phyloP scores from a whole-genome alignment of 2,797 vertebrate species.

The Xerus rutilus region DNA sequence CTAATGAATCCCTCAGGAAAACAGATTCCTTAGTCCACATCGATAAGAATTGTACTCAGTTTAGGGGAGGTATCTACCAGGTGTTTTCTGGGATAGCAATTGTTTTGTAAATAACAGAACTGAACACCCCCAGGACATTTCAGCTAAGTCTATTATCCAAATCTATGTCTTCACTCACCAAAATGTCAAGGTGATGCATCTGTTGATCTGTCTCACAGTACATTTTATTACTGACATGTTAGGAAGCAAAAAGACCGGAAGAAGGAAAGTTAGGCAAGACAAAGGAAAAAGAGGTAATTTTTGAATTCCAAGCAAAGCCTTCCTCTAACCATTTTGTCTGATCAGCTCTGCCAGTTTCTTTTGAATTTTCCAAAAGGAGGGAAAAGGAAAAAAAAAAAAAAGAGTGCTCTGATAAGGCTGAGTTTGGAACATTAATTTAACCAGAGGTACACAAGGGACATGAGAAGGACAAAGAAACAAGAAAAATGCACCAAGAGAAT shows the following conservation, averaged over 20 bases:
- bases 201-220: constrained; percentile 52
- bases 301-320: constrained; percentile 54
- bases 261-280: constrained; percentile 16
- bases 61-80: constrained; percentile 8
- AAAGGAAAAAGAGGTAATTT: constrained; percentile 35
- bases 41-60: constrained; percentile 20
- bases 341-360: constrained; percentile 35
- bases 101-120: constrained; percentile 66
- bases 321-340: constrained; percentile 38
- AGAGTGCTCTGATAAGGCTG: background rate
- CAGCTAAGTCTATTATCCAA: constrained; percentile 59
- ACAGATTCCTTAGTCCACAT: constrained; percentile 33
- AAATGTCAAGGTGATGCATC: constrained; percentile 68
- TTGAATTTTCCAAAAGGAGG: constrained; percentile 57
- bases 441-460: constrained; percentile 45
- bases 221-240: constrained; percentile 60
- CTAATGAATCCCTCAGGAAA: constrained; percentile 72
- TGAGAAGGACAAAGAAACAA: constrained; percentile 60
- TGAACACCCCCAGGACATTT: constrained; percentile 23
- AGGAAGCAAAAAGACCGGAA: background rate
- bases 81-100: constrained; percentile 44
- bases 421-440: constrained; percentile 69
- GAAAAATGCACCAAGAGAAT: constrained; percentile 52
- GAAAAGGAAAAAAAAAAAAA: background rate
- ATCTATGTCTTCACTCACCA: constrained; percentile 62